phyloP scores from a whole-genome alignment of 1,140 invertebrate species.

The Drosophila kurseongensis region DNA sequence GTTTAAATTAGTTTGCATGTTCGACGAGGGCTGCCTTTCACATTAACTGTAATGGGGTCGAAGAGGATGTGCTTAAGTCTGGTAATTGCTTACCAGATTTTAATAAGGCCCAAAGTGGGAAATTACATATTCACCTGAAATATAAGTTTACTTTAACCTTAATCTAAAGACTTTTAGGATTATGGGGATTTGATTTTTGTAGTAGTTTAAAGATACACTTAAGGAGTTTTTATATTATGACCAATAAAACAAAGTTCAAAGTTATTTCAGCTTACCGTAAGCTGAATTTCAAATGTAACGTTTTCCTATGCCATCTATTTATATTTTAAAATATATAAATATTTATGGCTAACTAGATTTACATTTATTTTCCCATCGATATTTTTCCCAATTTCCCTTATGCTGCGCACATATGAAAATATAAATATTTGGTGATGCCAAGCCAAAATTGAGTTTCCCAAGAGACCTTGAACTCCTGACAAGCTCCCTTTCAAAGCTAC shows the following conservation, averaged over 20 bases:
- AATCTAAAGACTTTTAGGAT: no score
- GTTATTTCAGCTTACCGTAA: no score
- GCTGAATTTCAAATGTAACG: no score
- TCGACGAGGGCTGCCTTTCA: constrained; percentile 20
- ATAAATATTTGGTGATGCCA: constrained; percentile 15
- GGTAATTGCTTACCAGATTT: constrained; percentile 11
- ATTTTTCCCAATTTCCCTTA: background rate
- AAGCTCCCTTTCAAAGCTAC: background rate
- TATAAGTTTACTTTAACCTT: background rate
- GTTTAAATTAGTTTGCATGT: constrained; percentile 54
- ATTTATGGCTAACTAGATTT: no score
- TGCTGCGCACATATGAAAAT: constrained; percentile 13
- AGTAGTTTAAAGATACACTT: no score
- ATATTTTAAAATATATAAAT: no score
- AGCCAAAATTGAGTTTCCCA: constrained; percentile 16
- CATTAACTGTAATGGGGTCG: constrained; percentile 10
- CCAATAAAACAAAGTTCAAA: no score
- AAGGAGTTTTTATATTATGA: no score
- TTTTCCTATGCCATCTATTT: no score
- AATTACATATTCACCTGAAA: background rate
- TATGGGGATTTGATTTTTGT: no score
- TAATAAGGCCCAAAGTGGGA: background rate
- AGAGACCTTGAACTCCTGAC: constrained; percentile 18
- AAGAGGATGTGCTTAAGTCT: constrained; percentile 2
- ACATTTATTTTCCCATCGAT: background rate